Evolutionary conservation across 2,113 vertebrate species (phyloP).

Genomic region (Kryptolebias marmoratus): DNA sequence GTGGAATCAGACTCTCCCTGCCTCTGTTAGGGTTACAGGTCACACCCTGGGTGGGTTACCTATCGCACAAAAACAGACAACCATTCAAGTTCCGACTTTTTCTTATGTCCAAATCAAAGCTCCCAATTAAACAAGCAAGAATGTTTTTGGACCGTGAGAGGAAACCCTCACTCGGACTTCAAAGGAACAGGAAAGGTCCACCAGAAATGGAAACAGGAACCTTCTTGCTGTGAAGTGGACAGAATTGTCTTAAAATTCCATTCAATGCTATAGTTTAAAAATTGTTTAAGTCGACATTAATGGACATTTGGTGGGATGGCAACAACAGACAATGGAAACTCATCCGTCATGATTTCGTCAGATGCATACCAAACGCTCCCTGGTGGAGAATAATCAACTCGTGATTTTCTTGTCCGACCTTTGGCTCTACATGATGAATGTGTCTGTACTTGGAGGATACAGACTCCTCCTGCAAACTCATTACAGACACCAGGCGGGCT

Average conservation of each 20-base stretch:
- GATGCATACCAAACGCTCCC: not conserved
- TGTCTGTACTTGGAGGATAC: constrained; percentile 46
- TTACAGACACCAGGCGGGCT: constrained; percentile 57
- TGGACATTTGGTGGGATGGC: not conserved
- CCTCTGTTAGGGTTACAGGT: no score
- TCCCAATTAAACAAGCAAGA: not conserved
- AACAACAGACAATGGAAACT: not conserved
- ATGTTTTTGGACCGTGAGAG: not conserved
- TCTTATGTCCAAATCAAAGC: no score
- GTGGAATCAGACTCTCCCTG: no score
- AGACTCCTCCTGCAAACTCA: constrained; percentile 39
- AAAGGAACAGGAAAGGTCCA: fast-evolving
- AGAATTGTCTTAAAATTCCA: not conserved
- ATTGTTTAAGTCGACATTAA: not conserved
- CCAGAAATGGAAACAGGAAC: not conserved
- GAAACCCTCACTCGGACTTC: not conserved
- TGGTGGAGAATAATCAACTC: constrained; percentile 58
- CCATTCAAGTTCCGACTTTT: no score
- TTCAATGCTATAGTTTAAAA: not conserved
- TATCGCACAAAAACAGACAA: no score
- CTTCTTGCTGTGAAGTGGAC: not conserved
- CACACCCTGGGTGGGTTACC: not conserved
- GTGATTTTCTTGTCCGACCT: constrained; percentile 54
- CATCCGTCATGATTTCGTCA: constrained; percentile 20
- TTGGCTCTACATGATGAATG: constrained; percentile 69